A percentile compares a stretch with the other conserved stretches of the same genome.
Evolutionary conservation across 2,797 vertebrate species (phyloP).

Genomic region (Leptodactylus fallax): DNA sequence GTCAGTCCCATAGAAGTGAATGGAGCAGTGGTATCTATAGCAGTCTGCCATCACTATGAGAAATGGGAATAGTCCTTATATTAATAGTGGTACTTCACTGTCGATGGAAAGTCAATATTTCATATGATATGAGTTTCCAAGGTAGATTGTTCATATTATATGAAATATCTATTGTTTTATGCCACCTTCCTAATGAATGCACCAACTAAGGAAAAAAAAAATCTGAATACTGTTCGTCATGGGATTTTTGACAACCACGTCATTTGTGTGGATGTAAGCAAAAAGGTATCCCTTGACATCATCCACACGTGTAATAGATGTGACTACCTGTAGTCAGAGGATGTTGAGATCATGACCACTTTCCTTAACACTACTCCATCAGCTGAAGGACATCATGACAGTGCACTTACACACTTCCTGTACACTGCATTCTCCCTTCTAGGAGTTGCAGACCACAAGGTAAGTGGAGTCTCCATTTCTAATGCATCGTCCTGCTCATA

Average conservation of each 20-base stretch:
- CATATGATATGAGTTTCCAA: no score
- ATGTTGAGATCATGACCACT: background rate
- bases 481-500: background rate
- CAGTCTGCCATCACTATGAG: no score
- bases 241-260: no score
- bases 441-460: conserved; percentile 97
- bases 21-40: no score
- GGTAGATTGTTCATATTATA: background rate
- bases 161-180: background rate
- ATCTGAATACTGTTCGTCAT: no score
- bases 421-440: conserved; percentile 92
- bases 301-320: background rate
- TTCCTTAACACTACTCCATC: conserved; percentile 69
- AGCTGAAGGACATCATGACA: conserved; percentile 98
- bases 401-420: conserved; percentile 93
- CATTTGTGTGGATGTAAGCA: background rate
- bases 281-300: background rate
- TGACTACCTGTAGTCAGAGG: background rate
- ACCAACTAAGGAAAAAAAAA: background rate
- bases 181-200: background rate
- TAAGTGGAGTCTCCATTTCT: conserved; percentile 67
- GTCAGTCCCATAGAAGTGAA: no score
- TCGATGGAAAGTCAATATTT: no score
- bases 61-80: no score
- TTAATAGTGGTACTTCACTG: no score